Base-by-base conservation (phyloP, 2,888 invertebrate genomes). In the Tridacna gigas region DNA sequence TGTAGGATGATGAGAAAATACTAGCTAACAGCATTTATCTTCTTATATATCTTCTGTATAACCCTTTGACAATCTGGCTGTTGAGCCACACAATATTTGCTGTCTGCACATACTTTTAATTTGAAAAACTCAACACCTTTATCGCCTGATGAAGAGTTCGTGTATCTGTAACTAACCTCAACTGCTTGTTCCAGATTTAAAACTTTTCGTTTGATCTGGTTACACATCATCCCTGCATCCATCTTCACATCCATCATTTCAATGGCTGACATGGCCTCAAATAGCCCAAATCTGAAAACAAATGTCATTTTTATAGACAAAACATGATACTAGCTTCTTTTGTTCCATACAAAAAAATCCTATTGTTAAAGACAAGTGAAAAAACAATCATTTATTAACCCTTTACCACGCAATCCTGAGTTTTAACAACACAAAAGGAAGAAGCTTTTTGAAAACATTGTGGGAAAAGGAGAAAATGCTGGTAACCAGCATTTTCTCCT, bases 171-270 rank as follows among this genome's bases (percentile, higher is more conserved):
- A 76, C 81, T 75, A 94, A 97, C 97, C 94, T 97, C 96, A 48
- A 98, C 96, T 76, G 98, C 97, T 93, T 98, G 97, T 89, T 97
- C 97, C 93, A 99, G 98, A 81, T 97, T 93, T n/a, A 97, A 96
- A 11, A 98, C 97, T 93, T 97, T 97, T 71, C 97, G 97, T 84
- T 95, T 95, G 47, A 94, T 94, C 92, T 98, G 96, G 94, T 98
- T 98, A 94, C 98, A 98, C 88, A 98, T 96, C 98, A 99, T 99
- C 11, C 99, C 99, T 0, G 99, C 98, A 96, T 99, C 99, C 99
- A 99, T 99, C 96, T 99, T 99, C 0, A 99, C 99, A 94, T 99
- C 99, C 99, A 99, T 99, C 98, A 99, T 98, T 95, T 99, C 99
- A 91, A 99, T 99, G 0, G 99, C 99, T 0, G 99, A 99, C 99